Evolutionary conservation across 2,888 invertebrate species (phyloP), one percentile per base, ranked within the genome.

Genomic region (Lucinisca nassula): DNA sequence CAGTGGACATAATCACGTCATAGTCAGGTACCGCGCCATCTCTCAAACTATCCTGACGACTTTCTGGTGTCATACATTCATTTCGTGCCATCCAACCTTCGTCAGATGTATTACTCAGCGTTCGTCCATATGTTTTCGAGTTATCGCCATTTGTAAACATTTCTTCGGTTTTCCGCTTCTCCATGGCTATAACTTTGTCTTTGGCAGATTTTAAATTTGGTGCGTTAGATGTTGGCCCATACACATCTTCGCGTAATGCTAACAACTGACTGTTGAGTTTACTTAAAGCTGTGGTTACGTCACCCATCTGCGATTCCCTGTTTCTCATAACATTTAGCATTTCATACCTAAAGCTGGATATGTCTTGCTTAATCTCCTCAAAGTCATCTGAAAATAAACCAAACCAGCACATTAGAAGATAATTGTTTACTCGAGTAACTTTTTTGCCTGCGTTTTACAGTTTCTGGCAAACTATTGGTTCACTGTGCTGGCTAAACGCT

Each of bases 321-420:
- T 90, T 87, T 30, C 84, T 80, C 70, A 93, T 88, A 74, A 94
- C 92, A 81, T 95, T 95, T 79, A 95, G 79, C 92, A 95, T 95
- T 87, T 95, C 94, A 78, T 94, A 95, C 17, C 95, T 88, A 87
- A 95, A 94, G 83, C 94, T 95, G 30, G 94, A 94, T 14, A 95
- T 94, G 87, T 95, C 95, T 78, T 95, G 95, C 79, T 95, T 95
- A 0, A 95, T 87, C 77, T 95, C 95, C 30, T 95, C 95, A 72
- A 94, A 94, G 81, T 94, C 94, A 74, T 74, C 74, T 74, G 74
- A 37, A 74, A 74, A 8, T n/a, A 4, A 67, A 45, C 8, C 45
- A 45, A 12, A 17, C 45, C 8, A 45, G n/a, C n/a, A n/a, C n/a
- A n/a, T n/a, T n/a, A n/a, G n/a, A n/a, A n/a, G n/a, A n/a, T n/a